Base-by-base conservation (phyloP, 2,113 vertebrate genomes). In the Thomomys bottae region DNA sequence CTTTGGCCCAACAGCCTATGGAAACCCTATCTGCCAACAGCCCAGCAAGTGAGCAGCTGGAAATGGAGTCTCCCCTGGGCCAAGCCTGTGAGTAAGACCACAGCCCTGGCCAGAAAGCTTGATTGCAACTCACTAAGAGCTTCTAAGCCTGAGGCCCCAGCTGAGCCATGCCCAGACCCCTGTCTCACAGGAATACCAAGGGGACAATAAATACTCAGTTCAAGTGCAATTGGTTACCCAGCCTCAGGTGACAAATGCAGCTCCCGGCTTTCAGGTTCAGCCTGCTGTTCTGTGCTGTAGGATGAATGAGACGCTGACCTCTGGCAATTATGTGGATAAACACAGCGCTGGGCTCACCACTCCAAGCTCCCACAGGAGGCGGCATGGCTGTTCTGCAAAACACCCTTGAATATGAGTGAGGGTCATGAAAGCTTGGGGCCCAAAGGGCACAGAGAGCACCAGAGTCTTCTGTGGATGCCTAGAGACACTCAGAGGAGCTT, bases 31-130 rank as follows among this genome's bases (percentile, higher is more conserved):
- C 40, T 21, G 40, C 64, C 57, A 30, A 15, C 24, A 32, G 70
- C 70, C 15, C 11, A 0, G 1, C 8, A 11, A n/a, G 8, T 15
- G 64, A 84, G 72, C 8, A 26, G 59, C 11, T 15, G 38, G 57
- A 34, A 61, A 26, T 24, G 0, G 20, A 63, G 61, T 23, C 61
- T 67, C 67, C 15, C 28, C 75, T 0, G 0, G 0, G 30, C 14
- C 0, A 2, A 66, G 63, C 54, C 70, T 77, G 54, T 38, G 63
- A 54, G 30, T 54, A 77, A 75, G 66, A 68, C 42, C 45, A 28
- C 8, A 80, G 59, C 17, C 34, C 71, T 76, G 70, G 63, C 0
- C 57, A 6, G 38, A 0, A 0, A 18, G 61, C 36, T 80, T n/a
- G 30, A 23, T 0, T 9, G 36, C 84, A 73, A 38, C 38, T 54